Evolutionary conservation across 2,888 invertebrate genomes (phyloP), one percentile per base, ranked within the genome.

Genomic region (Ectemnius lituratus): DNA sequence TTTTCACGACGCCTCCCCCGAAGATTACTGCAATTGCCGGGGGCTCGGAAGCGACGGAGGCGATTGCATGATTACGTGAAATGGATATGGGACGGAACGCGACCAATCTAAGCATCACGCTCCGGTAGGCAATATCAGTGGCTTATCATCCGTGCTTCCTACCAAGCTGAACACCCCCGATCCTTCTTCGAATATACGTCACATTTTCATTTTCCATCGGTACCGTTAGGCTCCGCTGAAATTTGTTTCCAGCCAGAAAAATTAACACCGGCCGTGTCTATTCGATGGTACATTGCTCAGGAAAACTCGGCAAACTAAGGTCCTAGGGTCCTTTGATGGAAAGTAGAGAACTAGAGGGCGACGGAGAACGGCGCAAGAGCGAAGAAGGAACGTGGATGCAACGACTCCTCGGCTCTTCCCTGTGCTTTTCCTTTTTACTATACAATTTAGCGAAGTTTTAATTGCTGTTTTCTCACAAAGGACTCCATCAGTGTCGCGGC

Each of bases 121-220:
- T 84, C 82, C 86, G 85, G 86, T 87, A 81, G 81, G 82, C 86
- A 88, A 88, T 87, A 87, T 88, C 86, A 85, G 81, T 84, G 84
- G 87, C 87, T 88, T 87, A 88, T 88, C 88, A 87, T 84, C 82
- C 71, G 75, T 80, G 70, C 82, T 68, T 68, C 72, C 72, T 77
- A 64, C 68, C 63, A 73, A 67, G 64, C 20, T 28, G 62, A 52
- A 52, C 52, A 16, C n/a, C 61, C 23, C 59, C 69, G 60, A 56
- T 52, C 46, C 59, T 37, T 37, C 37, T 37, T 60, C 45, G 62
- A 61, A 62, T 73, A 56, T 66, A 16, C 13, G 62, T 85, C 77
- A 58, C 67, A 67, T 74, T 46, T 60, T 71, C 62, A 61, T 61
- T 65, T 62, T 62, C 52, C 47, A 56, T 58, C 60, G 46, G 67